Conservation (phyloP, 2,888 invertebrate genomes). For the Horisme vitalbata region DNA sequence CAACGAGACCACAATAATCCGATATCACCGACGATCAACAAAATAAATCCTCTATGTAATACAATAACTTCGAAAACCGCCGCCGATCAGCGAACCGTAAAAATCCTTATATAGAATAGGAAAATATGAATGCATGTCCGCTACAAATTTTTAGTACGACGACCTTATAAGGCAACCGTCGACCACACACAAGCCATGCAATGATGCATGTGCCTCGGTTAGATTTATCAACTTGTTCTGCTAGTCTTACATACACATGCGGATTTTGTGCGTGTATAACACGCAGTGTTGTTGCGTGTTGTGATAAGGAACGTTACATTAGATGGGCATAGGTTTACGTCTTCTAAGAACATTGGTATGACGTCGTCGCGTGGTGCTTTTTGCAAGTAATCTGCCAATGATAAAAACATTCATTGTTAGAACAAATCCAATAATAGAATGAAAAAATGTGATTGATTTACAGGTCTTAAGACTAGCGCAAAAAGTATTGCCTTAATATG, state of each 20-base stretch:
- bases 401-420: slow-evolving; percentile 14
- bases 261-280: slow-evolving; percentile 46
- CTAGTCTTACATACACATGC: slow-evolving; percentile 48
- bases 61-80: slow-evolving; percentile 35
- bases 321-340: slow-evolving; percentile 6
- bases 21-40: slow-evolving; percentile 18
- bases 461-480: background rate
- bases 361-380: slow-evolving; percentile 2
- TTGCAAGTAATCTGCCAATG: background rate
- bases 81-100: slow-evolving; percentile 32
- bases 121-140: slow-evolving; percentile 39
- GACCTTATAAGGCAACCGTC: slow-evolving; percentile 44
- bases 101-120: slow-evolving; percentile 41
- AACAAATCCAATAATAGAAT: slow-evolving; percentile 13
- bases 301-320: slow-evolving; percentile 19
- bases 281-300: slow-evolving; percentile 18
- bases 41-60: slow-evolving; percentile 33
- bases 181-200: slow-evolving; percentile 48
- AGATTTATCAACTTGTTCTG: slow-evolving; percentile 61
- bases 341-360: slow-evolving; percentile 4
- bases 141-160: slow-evolving; percentile 41
- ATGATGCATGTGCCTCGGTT: slow-evolving; percentile 50
- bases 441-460: slow-evolving; percentile 23
- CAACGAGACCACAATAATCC: background rate
- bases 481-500: slow-evolving; percentile 2